These are phyloP conservation scores for Drosophila ananassae DNA, from an alignment of 1,140 invertebrate species.

Conservation along the genomic window DNA sequence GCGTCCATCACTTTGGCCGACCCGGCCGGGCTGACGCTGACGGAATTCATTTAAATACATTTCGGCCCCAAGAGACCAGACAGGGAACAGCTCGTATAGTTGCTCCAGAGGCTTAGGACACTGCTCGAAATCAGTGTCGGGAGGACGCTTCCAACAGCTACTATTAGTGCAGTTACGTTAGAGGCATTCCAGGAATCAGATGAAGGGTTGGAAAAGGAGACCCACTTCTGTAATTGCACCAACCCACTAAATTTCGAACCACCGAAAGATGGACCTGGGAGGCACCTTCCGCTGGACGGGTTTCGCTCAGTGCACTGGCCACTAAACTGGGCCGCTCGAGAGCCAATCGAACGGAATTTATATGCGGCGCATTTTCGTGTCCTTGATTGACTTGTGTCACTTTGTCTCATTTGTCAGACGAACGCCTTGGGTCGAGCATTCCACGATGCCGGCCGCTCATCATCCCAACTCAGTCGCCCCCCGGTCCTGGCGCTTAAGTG, in stretches of 20 bases:
- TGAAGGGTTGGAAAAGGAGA: neutral
- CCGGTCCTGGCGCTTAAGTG: slow-evolving; percentile 66
- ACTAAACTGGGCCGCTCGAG: slow-evolving; percentile 63
- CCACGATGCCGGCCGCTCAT: slow-evolving; percentile 13
- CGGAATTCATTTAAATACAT: slow-evolving; percentile 84
- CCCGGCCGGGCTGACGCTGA: slow-evolving; percentile 45
- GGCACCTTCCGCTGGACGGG: too few relatives aligned
- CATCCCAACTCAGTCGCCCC: slow-evolving; percentile 11
- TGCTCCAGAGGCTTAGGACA: slow-evolving; percentile 35
- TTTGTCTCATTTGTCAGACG: slow-evolving; percentile 83
- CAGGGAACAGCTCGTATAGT: slow-evolving; percentile 15
- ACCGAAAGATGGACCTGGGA: too few relatives aligned
- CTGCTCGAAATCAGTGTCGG: neutral
- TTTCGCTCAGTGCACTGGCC: slow-evolving; percentile 25
- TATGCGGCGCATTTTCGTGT: slow-evolving; percentile 67
- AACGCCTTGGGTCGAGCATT: slow-evolving; percentile 53
- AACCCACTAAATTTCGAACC: neutral
- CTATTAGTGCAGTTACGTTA: neutral
- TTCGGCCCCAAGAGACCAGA: slow-evolving; percentile 66
- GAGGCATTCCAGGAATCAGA: too few relatives aligned
- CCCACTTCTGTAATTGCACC: too few relatives aligned
- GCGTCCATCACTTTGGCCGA: slow-evolving; percentile 74
- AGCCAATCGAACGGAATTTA: slow-evolving; percentile 67
- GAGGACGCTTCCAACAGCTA: neutral
- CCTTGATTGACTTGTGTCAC: slow-evolving; percentile 83